Percentiles rank a stretch among this genome's conserved stretches.
Conservation (phyloP, 1,140 invertebrate genomes). For the Druon quercuslanigerum region DNA sequence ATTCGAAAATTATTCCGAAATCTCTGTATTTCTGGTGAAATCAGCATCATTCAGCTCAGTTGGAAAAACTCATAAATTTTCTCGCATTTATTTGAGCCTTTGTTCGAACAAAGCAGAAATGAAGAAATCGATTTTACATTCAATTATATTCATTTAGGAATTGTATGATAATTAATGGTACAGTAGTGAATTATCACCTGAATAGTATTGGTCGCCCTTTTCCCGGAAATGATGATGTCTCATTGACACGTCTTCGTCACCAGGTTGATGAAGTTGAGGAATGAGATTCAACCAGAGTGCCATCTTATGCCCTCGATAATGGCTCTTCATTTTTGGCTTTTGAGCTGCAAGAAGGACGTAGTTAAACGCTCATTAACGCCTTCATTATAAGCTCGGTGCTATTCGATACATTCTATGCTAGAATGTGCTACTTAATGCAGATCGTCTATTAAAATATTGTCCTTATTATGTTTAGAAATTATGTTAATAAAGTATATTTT, state of each 20-base stretch:
- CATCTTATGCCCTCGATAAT: constrained; percentile 93
- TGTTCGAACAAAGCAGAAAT: no score
- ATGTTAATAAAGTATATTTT: not conserved
- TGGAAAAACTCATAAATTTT: no score
- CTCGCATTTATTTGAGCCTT: no score
- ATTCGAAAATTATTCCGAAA: no score
- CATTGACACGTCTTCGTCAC: constrained; percentile 84
- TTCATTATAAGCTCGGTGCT: not conserved
- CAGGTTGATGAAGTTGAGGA: constrained; percentile 89
- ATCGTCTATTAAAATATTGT: not conserved
- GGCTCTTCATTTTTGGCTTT: constrained; percentile 85
- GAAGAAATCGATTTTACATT: no score
- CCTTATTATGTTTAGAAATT: not conserved
- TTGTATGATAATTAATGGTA: no score
- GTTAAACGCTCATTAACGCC: constrained; percentile 7
- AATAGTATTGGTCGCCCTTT: constrained; percentile 83
- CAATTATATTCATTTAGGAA: no score
- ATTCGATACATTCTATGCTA: not conserved
- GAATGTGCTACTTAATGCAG: not conserved
- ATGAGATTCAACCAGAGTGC: constrained; percentile 94
- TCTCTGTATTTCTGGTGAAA: no score
- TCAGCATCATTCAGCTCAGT: no score
- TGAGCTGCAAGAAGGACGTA: constrained; percentile 75
- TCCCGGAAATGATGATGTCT: constrained; percentile 87
- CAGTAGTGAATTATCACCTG: constrained; percentile 74